Evolutionary conservation across 2,113 vertebrate species (phyloP), one percentile per base, ranked within the genome.

Genomic region (Thunnus maccoyii): DNA sequence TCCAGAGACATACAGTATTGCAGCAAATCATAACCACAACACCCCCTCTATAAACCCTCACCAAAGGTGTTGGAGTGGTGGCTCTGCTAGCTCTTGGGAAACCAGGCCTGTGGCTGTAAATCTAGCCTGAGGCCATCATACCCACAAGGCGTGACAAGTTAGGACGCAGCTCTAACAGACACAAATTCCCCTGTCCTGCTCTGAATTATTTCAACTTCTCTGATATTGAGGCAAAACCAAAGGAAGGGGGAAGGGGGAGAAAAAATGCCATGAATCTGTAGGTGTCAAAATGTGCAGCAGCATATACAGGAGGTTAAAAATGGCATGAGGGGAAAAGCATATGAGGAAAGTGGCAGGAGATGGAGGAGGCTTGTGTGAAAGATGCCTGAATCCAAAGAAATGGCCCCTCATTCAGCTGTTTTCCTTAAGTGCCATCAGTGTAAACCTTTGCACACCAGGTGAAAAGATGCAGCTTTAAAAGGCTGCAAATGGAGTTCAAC

Each of bases 51-150:
- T 15, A 32, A 46, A 50, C 20, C 14, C 20, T 63, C 15, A 3
- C 58, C 13, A 44, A 47, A 57, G 14, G 22, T 47, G 3, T 17
- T 1, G 11, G 10, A 47, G 8, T 27, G 25, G 48, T 48, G 67
- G 27, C n/a, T 57, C 64, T 51, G 73, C 52, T 15, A 57, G 46
- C 50, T 41, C 11, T 63, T n/a, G 50, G n/a, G 44, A 65, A 60
- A 69, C 2, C 48, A 25, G 41, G 18, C 17, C 3, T 44, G 30
- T 22, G 61, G 72, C 61, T 75, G 60, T 56, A 77, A 85, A 82
- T 82, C 67, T 48, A 72, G 58, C 57, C 67, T 54, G 66, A 56
- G 78, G 47, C 27, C 66, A 62, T 68, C 56, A 36, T 12, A 72
- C 65, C 72, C 14, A 50, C 15, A 9, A 68, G 10, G 17, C 72